Base-by-base conservation (phyloP, 2,888 invertebrate genomes). In the Amblyteles armatorius region DNA sequence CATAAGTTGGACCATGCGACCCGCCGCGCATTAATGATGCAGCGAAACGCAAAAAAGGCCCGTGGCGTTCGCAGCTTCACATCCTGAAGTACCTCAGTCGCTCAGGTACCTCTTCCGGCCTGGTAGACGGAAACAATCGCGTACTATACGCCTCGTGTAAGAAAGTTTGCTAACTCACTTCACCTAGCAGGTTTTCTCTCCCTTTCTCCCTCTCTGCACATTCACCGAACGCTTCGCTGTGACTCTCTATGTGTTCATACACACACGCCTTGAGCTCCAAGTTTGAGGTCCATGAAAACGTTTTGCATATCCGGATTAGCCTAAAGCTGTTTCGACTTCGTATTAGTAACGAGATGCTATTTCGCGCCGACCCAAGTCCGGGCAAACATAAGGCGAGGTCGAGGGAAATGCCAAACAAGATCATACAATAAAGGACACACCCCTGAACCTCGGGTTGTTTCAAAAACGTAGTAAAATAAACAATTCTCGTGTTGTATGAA, bases 141-240 rank as follows among this genome's bases (percentile, higher is more conserved):
- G 63, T 55, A 65, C 44, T 74, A 33, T 29, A 55, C 50, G 44
- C n/a, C 29, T 16, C 52, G 77, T 65, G 55, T 77, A 77, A 82
- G 82, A 74, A 74, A 82, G 76, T 82, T 82, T 65, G 57, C 82
- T 40, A 82, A 82, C 82, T 77, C 52, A 69, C 76, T 82, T 82
- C 50, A 74, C 26, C 6, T 9, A 69, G 68, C 19, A 9, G 77
- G 36, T 60, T 48, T 26, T 40, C 11, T 11, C 7, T 36, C 11
- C 11, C 2, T 40, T 11, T 40, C 11, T 40, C 40, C 2, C 26
- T 60, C 65, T 65, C 50, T 76, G 63, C 63, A 63, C 55, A 26
- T 40, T 33, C 73, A 26, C 29, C 22, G 19, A 19, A 71, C 29
- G 19, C 22, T 33, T 29, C 57, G 26, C 55, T 36, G 63, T 3